Conservation (phyloP, 1,140 invertebrate species). For the Drosophila paulistorum region DNA sequence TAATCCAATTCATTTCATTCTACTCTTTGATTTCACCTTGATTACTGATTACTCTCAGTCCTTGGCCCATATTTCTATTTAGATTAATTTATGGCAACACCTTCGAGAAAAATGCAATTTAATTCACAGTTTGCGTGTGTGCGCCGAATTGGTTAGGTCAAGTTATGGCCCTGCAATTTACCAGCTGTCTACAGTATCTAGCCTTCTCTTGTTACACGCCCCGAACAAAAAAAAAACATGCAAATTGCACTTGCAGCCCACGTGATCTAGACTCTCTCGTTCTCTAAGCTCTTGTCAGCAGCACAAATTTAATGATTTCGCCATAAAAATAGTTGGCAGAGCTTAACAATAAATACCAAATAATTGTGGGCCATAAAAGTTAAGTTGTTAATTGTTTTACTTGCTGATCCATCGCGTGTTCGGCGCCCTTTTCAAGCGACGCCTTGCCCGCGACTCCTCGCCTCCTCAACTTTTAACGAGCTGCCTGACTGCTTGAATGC, state of each 20-base stretch:
- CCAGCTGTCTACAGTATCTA: slow-evolving; percentile 59
- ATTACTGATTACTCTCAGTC: slow-evolving; percentile 15
- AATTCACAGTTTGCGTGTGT: slow-evolving; percentile 69
- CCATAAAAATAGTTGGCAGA: slow-evolving; percentile 64
- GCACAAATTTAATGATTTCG: slow-evolving; percentile 57
- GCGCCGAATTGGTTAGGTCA: slow-evolving; percentile 15
- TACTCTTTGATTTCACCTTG: slow-evolving; percentile 17
- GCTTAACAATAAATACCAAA: slow-evolving; percentile 74
- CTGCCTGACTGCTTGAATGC: slow-evolving; percentile 19
- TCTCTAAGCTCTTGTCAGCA: slow-evolving; percentile 34
- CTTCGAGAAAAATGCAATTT: slow-evolving; percentile 54
- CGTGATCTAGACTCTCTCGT: slow-evolving; percentile 5
- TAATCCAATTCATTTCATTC: too few relatives aligned
- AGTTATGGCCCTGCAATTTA: slow-evolving; percentile 51
- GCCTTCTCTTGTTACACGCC: slow-evolving; percentile 17
- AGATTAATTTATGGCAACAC: slow-evolving; percentile 41
- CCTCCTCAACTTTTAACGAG: slow-evolving; percentile 53
- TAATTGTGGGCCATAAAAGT: slow-evolving; percentile 78
- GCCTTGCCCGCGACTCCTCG: slow-evolving; percentile 18
- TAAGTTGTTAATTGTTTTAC: slow-evolving; percentile 74
- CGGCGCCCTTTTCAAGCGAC: slow-evolving; percentile 20
- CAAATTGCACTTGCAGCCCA: slow-evolving; percentile 47
- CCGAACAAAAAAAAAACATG: slow-evolving; percentile 45
- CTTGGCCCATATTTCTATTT: slow-evolving; percentile 36
- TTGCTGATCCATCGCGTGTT: slow-evolving; percentile 56